Evolutionary conservation across 1,140 invertebrate species (phyloP), one percentile per base, ranked within the genome.

Genomic region (Drosophila kanapiae): DNA sequence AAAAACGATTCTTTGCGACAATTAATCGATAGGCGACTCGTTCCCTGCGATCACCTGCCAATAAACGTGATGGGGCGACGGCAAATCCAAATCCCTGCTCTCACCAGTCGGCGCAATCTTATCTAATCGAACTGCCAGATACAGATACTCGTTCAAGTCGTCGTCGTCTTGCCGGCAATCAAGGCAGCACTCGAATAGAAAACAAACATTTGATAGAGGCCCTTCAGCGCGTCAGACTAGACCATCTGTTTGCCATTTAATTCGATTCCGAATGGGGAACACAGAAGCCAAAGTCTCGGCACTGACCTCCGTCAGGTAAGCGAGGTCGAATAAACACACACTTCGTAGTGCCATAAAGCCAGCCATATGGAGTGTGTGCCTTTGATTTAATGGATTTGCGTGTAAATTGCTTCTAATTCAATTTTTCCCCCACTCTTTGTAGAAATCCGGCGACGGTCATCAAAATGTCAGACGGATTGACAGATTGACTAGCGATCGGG

Each of bases 401-500:
- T 81, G 78, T 75, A 84, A 79, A 82, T 79, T 79, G 82, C 68
- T 82, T 82, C 64, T 72, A 79, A 86, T 79, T 76, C 53, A 27
- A 72, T 65, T 75, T 74, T 69, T 49, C 49, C 47, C 35, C 23
- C 23, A 48, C 58, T 71, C 51, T 40, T 27, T 9, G 35, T 61
- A 63, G 45, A 82, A 83, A 71, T 80, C 51, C 37, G 58, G 60
- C 68, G 47, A 49, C 64, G 61, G 45, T 77, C 82, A 88, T 87
- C 84, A 88, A 88, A 88, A 80, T 62, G 84, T 87, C 84, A 84
- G 51, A 11, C 53, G 40, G 61, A 78, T 63, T 68, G 80, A 82
- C 75, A 60, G 67, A 87, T 83, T 87, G 84, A 87, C 60, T 78
- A 62, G 57, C 64, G 85, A 77, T 84, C 48, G 48, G 59, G 43